Conservation (phyloP, 2,888 invertebrate genomes). For the Phlogophora meticulosa region DNA sequence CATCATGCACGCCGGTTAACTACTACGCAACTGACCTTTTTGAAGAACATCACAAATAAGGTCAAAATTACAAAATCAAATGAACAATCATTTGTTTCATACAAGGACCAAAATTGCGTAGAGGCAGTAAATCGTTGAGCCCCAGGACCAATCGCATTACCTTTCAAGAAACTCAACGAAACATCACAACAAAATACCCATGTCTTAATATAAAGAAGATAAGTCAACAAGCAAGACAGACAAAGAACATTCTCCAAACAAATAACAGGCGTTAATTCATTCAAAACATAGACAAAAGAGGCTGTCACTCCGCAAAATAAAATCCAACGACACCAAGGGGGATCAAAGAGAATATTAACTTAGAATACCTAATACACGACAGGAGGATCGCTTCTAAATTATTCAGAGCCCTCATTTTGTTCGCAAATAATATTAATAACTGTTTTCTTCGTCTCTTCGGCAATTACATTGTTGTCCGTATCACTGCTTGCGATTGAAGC, state of each 20-base stretch:
- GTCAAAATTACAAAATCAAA: too few species aligned
- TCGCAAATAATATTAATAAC: conserved; percentile 86
- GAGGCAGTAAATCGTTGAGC: background rate
- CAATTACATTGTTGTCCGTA: conserved; percentile 88
- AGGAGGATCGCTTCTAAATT: conserved; percentile 77
- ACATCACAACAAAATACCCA: background rate
- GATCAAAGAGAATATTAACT: conserved; percentile 78
- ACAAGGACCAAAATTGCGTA: background rate
- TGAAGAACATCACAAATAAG: too few species aligned
- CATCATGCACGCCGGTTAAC: too few species aligned
- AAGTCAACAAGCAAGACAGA: conserved; percentile 35
- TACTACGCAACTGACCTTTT: too few species aligned
- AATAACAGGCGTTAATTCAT: conserved; percentile 51
- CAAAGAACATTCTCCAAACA: conserved; percentile 21
- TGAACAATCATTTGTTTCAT: too few species aligned
- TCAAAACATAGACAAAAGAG: conserved; percentile 58
- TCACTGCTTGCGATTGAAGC: conserved; percentile 80
- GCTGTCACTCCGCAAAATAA: conserved; percentile 59
- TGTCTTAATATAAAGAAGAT: conserved; percentile 25
- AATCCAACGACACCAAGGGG: conserved; percentile 72
- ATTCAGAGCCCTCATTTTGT: conserved; percentile 73
- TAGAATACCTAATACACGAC: conserved; percentile 75
- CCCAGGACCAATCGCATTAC: background rate
- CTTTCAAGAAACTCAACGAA: background rate
- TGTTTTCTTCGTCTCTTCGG: conserved; percentile 85